phyloP scores from a whole-genome alignment of 2,888 invertebrate genomes.

The Heliconius aoede region DNA sequence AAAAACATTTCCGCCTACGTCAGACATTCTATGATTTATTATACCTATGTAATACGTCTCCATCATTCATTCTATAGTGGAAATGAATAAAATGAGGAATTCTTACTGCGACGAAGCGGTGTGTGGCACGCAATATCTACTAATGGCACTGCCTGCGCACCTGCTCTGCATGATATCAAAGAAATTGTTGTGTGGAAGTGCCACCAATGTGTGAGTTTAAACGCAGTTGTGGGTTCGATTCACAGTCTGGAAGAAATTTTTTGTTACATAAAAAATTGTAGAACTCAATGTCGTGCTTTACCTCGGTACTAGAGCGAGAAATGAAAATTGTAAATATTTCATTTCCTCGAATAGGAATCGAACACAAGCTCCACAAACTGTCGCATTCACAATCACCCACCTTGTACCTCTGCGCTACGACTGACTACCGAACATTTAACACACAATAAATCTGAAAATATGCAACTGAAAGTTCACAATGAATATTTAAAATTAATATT shows the following conservation, averaged over 20 bases:
- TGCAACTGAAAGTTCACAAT: not conserved
- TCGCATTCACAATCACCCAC: no score
- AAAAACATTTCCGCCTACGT: not conserved
- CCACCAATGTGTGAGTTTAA: no score
- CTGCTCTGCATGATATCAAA: conserved; percentile 30
- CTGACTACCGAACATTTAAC: not conserved
- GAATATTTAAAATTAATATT: conserved; percentile 12
- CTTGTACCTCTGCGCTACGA: no score
- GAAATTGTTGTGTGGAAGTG: not conserved
- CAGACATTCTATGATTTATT: not conserved
- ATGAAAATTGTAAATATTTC: no score
- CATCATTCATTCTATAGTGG: conserved; percentile 31
- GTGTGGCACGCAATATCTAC: conserved; percentile 32
- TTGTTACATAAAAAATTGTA: no score
- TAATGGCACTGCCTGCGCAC: conserved; percentile 37
- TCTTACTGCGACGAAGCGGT: conserved; percentile 24
- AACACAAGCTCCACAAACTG: no score
- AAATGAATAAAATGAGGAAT: conserved; percentile 36
- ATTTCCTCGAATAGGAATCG: no score
- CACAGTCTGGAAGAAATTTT: no score
- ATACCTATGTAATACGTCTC: conserved; percentile 8
- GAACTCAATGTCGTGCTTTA: no score
- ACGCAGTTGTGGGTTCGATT: no score
- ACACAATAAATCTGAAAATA: conserved; percentile 3
- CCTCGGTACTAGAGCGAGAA: no score